A percentile compares a stretch with the other conserved stretches of the same genome.
phyloP scores from a whole-genome alignment of 2,888 invertebrate genomes.

The Byasa hedistus region DNA sequence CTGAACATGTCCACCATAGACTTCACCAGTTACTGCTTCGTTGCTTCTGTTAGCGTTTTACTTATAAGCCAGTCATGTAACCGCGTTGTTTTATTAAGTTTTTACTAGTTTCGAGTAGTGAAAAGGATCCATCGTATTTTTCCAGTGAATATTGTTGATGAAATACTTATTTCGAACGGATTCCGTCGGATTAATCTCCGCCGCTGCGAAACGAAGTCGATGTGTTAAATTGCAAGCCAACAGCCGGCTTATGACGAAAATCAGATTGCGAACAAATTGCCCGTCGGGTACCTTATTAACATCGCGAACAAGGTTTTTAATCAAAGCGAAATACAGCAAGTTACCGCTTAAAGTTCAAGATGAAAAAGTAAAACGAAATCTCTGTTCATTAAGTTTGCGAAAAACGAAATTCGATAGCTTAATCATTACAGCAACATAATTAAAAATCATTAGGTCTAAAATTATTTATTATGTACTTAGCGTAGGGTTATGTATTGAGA shows the following conservation, averaged over 20 bases:
- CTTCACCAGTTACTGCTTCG: too few species aligned
- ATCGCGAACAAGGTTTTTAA: conserved; percentile 24
- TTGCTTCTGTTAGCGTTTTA: too few species aligned
- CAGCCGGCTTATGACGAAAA: conserved; percentile 26
- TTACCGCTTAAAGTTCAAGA: neutral
- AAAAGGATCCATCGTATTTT: neutral
- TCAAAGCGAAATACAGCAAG: conserved; percentile 11
- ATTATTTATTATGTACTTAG: too few species aligned
- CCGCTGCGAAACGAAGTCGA: conserved; percentile 19
- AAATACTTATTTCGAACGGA: conserved; percentile 4
- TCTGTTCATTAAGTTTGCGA: neutral
- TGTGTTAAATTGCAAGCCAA: conserved; percentile 27
- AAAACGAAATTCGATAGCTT: too few species aligned
- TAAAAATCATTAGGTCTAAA: too few species aligned
- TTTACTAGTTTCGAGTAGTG: neutral
- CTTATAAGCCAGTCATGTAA: too few species aligned
- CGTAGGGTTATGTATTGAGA: too few species aligned
- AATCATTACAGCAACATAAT: too few species aligned
- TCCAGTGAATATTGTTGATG: neutral
- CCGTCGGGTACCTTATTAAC: conserved; percentile 26
- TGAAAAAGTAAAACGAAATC: neutral
- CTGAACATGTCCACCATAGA: too few species aligned
- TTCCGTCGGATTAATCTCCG: conserved; percentile 10
- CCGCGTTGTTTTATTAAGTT: too few species aligned
- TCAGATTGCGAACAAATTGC: conserved; percentile 26